A percentile compares a stretch with the other conserved stretches of the same genome.
Conservation (phyloP, 1,140 invertebrate species). For the Polyergus mexicanus region DNA sequence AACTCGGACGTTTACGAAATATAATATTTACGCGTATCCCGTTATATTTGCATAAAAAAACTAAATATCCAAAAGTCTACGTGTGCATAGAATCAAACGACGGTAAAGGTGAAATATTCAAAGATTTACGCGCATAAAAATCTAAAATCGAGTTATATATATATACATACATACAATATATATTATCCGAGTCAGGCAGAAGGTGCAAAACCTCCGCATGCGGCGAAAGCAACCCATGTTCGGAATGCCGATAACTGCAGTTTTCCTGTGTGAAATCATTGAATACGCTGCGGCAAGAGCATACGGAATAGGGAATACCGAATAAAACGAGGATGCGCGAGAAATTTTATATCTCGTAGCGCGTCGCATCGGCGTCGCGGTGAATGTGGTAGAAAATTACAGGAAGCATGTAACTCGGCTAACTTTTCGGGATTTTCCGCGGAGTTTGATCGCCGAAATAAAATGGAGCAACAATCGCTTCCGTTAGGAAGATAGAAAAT, state of each 20-base stretch:
- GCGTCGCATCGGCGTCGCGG: slow-evolving; percentile 3
- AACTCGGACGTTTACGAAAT: background rate
- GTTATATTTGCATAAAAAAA: background rate
- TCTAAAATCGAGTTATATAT: slow-evolving; percentile 11
- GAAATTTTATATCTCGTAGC: slow-evolving; percentile 48
- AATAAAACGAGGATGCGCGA: slow-evolving; percentile 44
- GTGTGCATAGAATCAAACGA: background rate
- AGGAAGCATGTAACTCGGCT: slow-evolving; percentile 37
- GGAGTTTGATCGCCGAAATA: slow-evolving; percentile 37
- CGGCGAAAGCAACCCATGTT: background rate
- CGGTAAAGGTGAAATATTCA: background rate
- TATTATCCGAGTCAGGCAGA: slow-evolving; percentile 8
- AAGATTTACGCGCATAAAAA: background rate
- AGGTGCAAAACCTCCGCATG: background rate
- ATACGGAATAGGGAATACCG: slow-evolving; percentile 22
- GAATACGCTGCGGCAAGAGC: slow-evolving; percentile 27
- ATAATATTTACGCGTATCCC: background rate
- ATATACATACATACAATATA: too few relatives aligned
- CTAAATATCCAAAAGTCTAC: background rate
- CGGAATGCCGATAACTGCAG: slow-evolving; percentile 47
- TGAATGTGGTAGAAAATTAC: slow-evolving; percentile 30
- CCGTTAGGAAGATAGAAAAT: background rate
- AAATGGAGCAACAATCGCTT: slow-evolving; percentile 36
- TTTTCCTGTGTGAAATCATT: slow-evolving; percentile 43
- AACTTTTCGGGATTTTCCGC: slow-evolving; percentile 53